Base-by-base conservation (phyloP, 1,140 invertebrate genomes). In the Drosophila bocki region DNA sequence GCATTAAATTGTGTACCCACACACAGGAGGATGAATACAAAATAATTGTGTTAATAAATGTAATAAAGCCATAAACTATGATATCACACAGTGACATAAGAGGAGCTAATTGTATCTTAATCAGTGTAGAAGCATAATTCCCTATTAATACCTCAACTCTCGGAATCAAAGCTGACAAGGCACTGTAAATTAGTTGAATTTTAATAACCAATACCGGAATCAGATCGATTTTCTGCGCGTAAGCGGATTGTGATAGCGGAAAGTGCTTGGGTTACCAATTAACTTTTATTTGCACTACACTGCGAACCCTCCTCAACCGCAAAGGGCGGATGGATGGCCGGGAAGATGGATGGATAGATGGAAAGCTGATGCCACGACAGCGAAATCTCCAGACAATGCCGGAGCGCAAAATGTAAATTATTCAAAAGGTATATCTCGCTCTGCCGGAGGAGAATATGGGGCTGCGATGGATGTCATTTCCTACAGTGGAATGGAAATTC, bases 401-500 rank as follows among this genome's bases (percentile, higher is more conserved):
- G 62, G 50, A 84, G 63, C 74, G 57, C 19, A 75, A 71, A 87
- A 84, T 88, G 77, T 88, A 88, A 88, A 87, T 87, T 88, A 87
- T 87, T 88, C 74, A 87, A 88, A 87, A 88, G 84, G 84, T 87
- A 87, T 56, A 26, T 22, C 35, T 22, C 35, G 80, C 85, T 60
- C 45, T 67, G 62, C 75, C 68, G 75, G 67, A 57, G 72, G 78
- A 65, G 61, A 80, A 57, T 75, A 84, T 80, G 68, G 61, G 68
- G 71, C 83, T 77, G 83, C 79, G 83, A 87, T 86, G 83, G 79
- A 82, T 86, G 80, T 80, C 67, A 72, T 72, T 71, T 72, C 69
- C 69, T 50, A 44, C 50, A 57, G 37, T 26, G 50, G 33, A 70
- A 72, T 60, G 68, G 68, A 72, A 72, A 60, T 44, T 51, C 45